Evolutionary conservation across 2,797 vertebrate species (phyloP).

Genomic region (Austrolebias charrua): DNA sequence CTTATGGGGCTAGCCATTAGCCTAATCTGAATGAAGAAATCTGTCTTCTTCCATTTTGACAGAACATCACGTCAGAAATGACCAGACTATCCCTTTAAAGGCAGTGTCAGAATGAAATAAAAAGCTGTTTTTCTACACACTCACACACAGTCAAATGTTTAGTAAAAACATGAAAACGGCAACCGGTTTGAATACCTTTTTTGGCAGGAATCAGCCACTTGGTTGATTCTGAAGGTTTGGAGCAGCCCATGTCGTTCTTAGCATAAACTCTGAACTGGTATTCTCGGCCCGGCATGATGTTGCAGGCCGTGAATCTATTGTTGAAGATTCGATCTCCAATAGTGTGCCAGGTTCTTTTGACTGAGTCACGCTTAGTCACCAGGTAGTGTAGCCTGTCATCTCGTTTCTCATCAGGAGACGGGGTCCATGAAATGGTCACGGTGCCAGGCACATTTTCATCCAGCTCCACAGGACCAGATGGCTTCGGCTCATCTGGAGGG

Average conservation of each 20-base stretch:
- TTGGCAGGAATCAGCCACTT: slow-evolving; percentile 82
- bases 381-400: slow-evolving; percentile 84
- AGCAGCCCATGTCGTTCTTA: slow-evolving; percentile 87
- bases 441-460: slow-evolving; percentile 86
- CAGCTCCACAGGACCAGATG: slow-evolving; percentile 83
- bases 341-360: slow-evolving; percentile 79
- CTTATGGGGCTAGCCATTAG: too few species aligned
- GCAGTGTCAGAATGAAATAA: too few species aligned
- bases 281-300: slow-evolving; percentile 84
- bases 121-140: too few species aligned
- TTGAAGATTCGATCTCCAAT: slow-evolving; percentile 86
- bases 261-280: slow-evolving; percentile 92
- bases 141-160: neutral
- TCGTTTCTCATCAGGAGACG: slow-evolving; percentile 86
- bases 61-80: too few species aligned
- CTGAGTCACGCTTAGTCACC: slow-evolving; percentile 84
- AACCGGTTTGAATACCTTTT: slow-evolving; percentile 77
- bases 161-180: neutral
- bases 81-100: too few species aligned
- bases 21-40: too few species aligned
- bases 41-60: too few species aligned
- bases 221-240: slow-evolving; percentile 82
- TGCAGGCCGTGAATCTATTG: slow-evolving; percentile 87
- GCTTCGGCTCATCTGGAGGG: slow-evolving; percentile 83
- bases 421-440: slow-evolving; percentile 87